These are phyloP conservation scores for Teleopsis dalmanni DNA, from an alignment of 1,140 invertebrate genomes.

Conservation along the genomic window DNA sequence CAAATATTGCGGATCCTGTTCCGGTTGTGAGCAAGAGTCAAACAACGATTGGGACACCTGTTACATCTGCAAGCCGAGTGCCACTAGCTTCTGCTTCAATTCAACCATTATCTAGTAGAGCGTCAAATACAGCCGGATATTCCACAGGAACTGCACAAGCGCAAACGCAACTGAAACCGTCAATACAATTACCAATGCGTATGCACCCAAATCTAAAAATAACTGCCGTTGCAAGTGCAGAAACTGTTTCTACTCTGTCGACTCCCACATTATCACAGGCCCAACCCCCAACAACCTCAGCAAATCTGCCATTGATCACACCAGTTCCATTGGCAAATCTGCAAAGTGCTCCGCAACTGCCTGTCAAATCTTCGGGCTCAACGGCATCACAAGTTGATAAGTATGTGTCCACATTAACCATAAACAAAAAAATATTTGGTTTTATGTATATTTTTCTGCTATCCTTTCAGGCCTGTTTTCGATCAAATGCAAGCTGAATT, in stretches of 20 bases:
- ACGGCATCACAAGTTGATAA: not conserved
- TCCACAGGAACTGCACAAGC: not conserved
- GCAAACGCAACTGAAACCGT: not conserved
- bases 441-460: not conserved
- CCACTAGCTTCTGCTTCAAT: not conserved
- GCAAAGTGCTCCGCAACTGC: not conserved
- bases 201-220: constrained; percentile 16
- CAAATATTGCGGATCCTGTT: not conserved
- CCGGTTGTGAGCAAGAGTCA: not conserved
- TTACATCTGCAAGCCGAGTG: not conserved
- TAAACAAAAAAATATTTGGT: not conserved
- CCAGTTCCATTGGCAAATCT: constrained; percentile 10
- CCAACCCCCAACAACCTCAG: not conserved
- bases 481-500: constrained; percentile 15
- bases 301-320: constrained; percentile 8
- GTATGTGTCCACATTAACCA: not conserved
- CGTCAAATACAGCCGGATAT: not conserved
- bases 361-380: not conserved
- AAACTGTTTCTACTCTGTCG: not conserved
- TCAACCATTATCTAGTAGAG: not conserved
- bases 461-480: constrained; percentile 2
- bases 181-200: constrained; percentile 12
- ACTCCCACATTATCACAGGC: not conserved
- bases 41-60: not conserved
- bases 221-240: constrained; percentile 11